Conservation (phyloP, 2,888 invertebrate species). For the Heliconius sara region DNA sequence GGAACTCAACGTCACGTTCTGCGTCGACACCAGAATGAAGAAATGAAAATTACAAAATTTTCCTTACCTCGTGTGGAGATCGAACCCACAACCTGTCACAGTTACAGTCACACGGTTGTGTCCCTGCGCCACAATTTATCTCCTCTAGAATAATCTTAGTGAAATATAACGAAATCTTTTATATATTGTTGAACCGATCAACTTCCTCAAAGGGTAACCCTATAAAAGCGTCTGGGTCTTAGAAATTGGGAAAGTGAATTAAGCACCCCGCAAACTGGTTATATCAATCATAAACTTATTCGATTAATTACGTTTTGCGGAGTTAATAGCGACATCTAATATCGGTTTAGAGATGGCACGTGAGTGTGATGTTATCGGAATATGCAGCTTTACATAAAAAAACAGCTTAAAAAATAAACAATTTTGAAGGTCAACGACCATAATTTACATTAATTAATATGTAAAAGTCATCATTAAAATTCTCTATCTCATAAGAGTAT, state of each 20-base stretch:
- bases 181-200: conserved; percentile 74
- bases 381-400: not conserved
- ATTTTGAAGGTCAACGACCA: not conserved
- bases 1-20: no score
- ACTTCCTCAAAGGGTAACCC: conserved; percentile 80
- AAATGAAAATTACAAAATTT: no score
- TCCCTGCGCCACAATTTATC: no score
- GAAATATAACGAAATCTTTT: conserved; percentile 74
- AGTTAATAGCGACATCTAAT: conserved; percentile 85
- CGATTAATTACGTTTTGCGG: conserved; percentile 85
- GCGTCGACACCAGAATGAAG: no score
- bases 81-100: no score
- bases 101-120: no score
- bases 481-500: conserved; percentile 4
- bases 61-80: no score
- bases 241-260: conserved; percentile 83
- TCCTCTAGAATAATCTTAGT: conserved; percentile 55
- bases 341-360: conserved; percentile 67
- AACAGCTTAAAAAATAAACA: not conserved
- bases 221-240: conserved; percentile 73
- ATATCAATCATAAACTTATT: conserved; percentile 85
- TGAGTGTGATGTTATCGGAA: conserved; percentile 5
- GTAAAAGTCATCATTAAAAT: not conserved
- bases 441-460: conserved; percentile 16
- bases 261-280: conserved; percentile 83